A percentile compares a stretch with the other conserved stretches of the same genome.
Conservation (phyloP, 1,140 invertebrate genomes). For the Diabrotica undecimpunctata region DNA sequence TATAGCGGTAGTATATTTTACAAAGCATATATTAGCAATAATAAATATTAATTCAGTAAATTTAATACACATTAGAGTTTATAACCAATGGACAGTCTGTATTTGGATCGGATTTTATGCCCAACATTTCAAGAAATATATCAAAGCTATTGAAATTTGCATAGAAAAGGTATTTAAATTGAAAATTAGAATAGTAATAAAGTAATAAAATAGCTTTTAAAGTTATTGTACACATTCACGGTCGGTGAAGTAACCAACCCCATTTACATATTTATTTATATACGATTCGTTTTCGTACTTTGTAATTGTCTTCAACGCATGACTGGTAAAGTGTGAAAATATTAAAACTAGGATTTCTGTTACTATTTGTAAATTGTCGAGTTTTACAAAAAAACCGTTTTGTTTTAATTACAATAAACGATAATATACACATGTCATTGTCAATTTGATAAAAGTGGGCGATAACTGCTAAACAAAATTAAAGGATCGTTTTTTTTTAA, state of each 20-base stretch:
- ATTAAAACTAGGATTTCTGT: background rate
- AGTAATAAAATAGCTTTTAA: constrained; percentile 41
- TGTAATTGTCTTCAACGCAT: background rate
- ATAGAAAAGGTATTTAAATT: constrained; percentile 42
- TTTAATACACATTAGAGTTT: no score
- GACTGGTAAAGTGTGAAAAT: constrained; percentile 9
- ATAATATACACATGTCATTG: no score
- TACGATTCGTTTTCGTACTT: background rate
- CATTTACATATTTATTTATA: constrained; percentile 11
- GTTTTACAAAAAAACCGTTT: background rate
- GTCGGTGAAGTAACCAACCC: background rate
- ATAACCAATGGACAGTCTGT: no score
- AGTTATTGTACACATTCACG: constrained; percentile 10
- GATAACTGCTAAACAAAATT: no score
- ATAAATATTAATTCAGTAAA: no score
- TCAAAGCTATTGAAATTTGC: constrained; percentile 32
- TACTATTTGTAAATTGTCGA: background rate
- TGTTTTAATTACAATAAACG: background rate
- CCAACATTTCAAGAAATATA: constrained; percentile 37
- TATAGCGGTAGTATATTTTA: no score
- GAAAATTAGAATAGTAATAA: constrained; percentile 42
- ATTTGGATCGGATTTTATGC: background rate
- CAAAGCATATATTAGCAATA: no score
- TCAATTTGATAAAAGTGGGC: no score
- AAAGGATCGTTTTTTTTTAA: no score